Evolutionary conservation across 2,113 vertebrate genomes (phyloP).

Genomic region (Xiphophorus hellerii): DNA sequence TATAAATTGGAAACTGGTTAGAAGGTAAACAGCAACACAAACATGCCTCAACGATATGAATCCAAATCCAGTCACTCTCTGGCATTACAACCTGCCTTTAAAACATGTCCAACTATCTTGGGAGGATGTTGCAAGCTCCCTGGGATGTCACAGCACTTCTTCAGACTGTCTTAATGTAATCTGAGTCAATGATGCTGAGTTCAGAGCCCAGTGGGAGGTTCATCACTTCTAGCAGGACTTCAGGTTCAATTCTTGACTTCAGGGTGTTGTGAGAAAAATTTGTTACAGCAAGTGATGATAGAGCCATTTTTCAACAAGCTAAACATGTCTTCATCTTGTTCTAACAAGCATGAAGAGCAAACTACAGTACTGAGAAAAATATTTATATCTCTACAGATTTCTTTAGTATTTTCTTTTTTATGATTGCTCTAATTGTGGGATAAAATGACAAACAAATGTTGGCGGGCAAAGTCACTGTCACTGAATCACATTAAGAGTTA

Average conservation of each 20-base stretch:
- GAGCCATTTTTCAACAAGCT: background rate
- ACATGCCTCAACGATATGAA: background rate
- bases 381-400: too few species aligned
- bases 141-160: slow-evolving; percentile 7
- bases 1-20: background rate
- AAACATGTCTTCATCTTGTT: background rate
- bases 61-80: background rate
- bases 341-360: slow-evolving; percentile 4
- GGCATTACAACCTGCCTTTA: background rate
- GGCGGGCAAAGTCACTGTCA: background rate
- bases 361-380: background rate
- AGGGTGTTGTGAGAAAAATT: background rate
- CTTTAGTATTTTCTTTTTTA: too few species aligned
- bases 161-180: slow-evolving; percentile 1
- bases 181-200: slow-evolving; percentile 13
- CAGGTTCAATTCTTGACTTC: background rate
- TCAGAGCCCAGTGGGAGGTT: slow-evolving; percentile 7
- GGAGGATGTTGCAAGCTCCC: background rate
- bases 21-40: background rate
- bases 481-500: background rate
- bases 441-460: too few species aligned
- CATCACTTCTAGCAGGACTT: slow-evolving; percentile 8
- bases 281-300: background rate
- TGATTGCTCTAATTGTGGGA: too few species aligned
- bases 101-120: background rate